Evolutionary conservation across 1,140 invertebrate genomes (phyloP), one percentile per base, ranked within the genome.

Genomic region (Nephotettix cincticeps): DNA sequence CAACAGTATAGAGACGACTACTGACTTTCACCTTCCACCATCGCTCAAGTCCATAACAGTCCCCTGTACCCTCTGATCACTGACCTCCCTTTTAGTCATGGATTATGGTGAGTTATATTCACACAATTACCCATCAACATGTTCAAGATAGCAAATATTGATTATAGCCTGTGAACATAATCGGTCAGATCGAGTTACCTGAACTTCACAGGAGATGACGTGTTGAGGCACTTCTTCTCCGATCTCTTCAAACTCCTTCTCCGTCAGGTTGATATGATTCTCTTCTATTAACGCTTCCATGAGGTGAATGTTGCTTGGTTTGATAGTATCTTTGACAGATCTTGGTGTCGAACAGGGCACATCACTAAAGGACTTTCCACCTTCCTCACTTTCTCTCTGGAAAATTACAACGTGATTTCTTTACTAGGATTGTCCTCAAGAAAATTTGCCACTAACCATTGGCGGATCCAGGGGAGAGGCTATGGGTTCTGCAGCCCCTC

Each of bases 231-330:
- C 67, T 29, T 17, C 30, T 11, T 54, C 67, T 29, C 67, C 67
- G 14, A 69, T 28, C 25, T 40, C 25, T 27, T 54, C 58, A 28
- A 70, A 63, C 19, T 69, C 67, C 0, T 79, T 64, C 78, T 80
- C 0, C 69, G 21, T 47, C 83, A 83, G 17, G 68, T 78, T 69
- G 17, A 51, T 6, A n/a, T 51, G 47, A n/a, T 23, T 51, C 47
- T 51, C 47, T 6, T 51, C 47, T n/a, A 51, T 4, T 6, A 51
- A 4, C 4, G 19, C 47, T n/a, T 51, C 47, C 3, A 11, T 6
- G 6, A 51, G n/a, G 17, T 23, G 47, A 4, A 51, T 51, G 19
- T 6, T 19, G 6, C 19, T n/a, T 6, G 47, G n/a, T 6, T 51
- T 6, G 17, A 51, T n/a, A 4, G n/a, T 6, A 51, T 51, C 47